Conservation (phyloP, 2,113 vertebrate species). For the Phylloscopus whistleri region DNA sequence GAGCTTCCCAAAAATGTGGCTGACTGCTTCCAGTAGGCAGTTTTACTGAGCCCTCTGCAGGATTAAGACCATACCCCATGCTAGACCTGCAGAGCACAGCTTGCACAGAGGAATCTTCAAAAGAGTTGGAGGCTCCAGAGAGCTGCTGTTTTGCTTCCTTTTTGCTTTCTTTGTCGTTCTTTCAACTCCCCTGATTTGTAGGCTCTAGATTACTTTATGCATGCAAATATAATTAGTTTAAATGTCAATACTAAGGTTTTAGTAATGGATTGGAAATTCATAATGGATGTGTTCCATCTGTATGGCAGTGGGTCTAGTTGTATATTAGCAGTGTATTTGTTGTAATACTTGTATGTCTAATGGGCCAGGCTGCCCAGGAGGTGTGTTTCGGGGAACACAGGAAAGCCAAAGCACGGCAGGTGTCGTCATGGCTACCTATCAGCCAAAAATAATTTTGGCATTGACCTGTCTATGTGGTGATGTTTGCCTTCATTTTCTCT, state of each 20-base stretch:
- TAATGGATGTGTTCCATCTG: neutral
- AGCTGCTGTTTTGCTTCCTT: neutral
- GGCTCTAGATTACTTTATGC: neutral
- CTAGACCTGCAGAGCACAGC: fast-evolving
- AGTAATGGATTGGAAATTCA: neutral
- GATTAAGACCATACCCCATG: fast-evolving
- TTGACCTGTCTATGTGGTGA: neutral
- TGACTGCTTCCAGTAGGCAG: neutral
- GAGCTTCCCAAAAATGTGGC: neutral
- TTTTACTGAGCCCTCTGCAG: neutral
- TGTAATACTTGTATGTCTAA: neutral
- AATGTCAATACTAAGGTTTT: neutral
- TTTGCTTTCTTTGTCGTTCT: neutral
- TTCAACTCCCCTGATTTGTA: neutral
- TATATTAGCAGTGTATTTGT: neutral
- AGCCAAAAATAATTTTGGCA: neutral
- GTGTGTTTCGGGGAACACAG: neutral
- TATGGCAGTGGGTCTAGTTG: neutral
- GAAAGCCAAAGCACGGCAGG: neutral
- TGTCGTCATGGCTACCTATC: neutral
- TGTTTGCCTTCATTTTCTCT: neutral
- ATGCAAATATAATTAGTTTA: neutral
- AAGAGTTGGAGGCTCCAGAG: neutral
- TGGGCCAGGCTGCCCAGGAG: neutral
- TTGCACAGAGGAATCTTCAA: neutral